phyloP scores from a whole-genome alignment of 2,888 invertebrate genomes.

The Andrena praecox region DNA sequence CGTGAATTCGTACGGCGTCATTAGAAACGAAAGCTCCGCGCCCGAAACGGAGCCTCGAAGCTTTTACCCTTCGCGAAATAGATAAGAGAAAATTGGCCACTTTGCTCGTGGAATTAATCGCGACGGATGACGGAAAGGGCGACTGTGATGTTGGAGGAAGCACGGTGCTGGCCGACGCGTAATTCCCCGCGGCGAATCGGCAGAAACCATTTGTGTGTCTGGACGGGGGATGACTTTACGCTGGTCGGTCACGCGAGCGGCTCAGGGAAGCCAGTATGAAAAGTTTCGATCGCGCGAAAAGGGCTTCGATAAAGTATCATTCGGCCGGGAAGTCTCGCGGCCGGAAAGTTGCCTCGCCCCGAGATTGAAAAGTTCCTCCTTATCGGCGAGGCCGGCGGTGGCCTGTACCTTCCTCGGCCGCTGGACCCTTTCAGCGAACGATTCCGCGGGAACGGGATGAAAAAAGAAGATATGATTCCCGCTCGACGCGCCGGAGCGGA shows the following conservation, averaged over 20 bases:
- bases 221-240: conserved; percentile 26
- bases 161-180: conserved; percentile 4
- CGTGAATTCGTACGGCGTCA: not conserved
- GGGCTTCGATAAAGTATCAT: conserved; percentile 64
- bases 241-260: conserved; percentile 56
- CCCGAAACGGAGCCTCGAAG: not conserved
- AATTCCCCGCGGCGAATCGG: conserved; percentile 32
- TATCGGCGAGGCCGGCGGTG: conserved; percentile 34
- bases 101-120: not conserved
- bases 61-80: not conserved
- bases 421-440: conserved; percentile 20
- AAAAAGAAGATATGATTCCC: conserved; percentile 1
- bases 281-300: conserved; percentile 63
- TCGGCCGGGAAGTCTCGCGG: conserved; percentile 56
- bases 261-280: conserved; percentile 53
- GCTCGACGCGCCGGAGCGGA: conserved; percentile 21
- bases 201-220: conserved; percentile 52
- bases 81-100: not conserved
- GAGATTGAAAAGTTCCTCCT: conserved; percentile 60
- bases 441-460: conserved; percentile 6
- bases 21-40: not conserved
- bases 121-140: not conserved
- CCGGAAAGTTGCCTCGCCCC: conserved; percentile 45
- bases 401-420: conserved; percentile 12
- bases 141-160: conserved; percentile 5